Evolutionary conservation across 2,797 vertebrate species (phyloP).

Genomic region (Cyclura pinguis): DNA sequence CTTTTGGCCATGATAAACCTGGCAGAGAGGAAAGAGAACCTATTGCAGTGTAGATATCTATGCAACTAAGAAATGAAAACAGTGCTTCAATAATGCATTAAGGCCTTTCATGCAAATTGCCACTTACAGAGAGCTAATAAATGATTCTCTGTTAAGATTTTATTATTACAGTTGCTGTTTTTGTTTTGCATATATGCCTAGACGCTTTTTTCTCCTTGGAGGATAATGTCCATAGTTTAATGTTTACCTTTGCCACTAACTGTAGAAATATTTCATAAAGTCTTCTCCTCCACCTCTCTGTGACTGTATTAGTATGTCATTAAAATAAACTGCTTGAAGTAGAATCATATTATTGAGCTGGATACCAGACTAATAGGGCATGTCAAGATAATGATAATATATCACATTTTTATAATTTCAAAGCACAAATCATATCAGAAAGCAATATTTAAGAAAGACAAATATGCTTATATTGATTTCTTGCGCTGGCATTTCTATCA

Average conservation of each 20-base stretch:
- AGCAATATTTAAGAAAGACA: constrained; percentile 17
- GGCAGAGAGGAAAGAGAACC: constrained; percentile 21
- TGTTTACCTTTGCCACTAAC: constrained; percentile 51
- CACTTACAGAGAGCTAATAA: constrained; percentile 62
- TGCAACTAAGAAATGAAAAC: constrained; percentile 44
- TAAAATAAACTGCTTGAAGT: constrained; percentile 54
- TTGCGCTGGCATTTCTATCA: background rate
- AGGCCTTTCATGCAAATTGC: constrained; percentile 65
- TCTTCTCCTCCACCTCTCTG: constrained; percentile 14
- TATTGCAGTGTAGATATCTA: constrained; percentile 39
- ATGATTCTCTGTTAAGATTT: constrained; percentile 51
- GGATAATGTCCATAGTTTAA: constrained; percentile 55
- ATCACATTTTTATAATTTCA: constrained; percentile 21
- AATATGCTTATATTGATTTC: background rate
- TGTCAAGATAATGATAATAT: constrained; percentile 12
- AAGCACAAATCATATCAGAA: background rate
- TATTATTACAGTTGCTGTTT: constrained; percentile 58
- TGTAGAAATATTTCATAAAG: constrained; percentile 9
- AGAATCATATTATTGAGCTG: constrained; percentile 45
- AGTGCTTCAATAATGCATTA: constrained; percentile 55
- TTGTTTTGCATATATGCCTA: constrained; percentile 58
- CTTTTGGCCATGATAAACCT: background rate
- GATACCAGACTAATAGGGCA: constrained; percentile 7
- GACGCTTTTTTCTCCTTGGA: constrained; percentile 44
- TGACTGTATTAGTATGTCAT: constrained; percentile 34